Percentiles rank a stretch among this genome's conserved stretches.
These are phyloP conservation scores for Suricata suricatta DNA, from an alignment of 2,113 vertebrate genomes.

Conservation along the genomic window DNA sequence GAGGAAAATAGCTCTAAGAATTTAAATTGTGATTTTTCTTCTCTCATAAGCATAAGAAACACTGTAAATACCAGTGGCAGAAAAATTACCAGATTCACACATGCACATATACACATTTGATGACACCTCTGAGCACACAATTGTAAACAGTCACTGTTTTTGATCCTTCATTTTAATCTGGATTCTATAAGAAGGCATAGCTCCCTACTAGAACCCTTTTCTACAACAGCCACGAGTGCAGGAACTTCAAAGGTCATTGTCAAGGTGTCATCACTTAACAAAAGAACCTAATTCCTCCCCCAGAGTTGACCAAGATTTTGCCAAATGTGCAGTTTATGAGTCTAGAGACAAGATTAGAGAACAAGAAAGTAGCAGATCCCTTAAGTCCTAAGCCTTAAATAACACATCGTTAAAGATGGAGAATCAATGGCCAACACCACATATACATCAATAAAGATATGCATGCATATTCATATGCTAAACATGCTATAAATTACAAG, in stretches of 20 bases:
- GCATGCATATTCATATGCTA: background rate
- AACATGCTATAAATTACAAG: slow-evolving; percentile 3
- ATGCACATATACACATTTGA: background rate
- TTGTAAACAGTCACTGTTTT: background rate
- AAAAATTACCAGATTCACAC: background rate
- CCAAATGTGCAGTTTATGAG: background rate
- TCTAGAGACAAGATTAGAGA: background rate
- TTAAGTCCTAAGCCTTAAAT: background rate
- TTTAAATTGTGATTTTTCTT: slow-evolving; percentile 29
- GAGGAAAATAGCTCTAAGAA: background rate
- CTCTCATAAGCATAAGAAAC: background rate
- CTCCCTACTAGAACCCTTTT: background rate
- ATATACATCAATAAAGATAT: background rate
- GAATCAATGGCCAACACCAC: background rate
- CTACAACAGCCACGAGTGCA: background rate
- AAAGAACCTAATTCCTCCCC: background rate
- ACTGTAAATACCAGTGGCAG: slow-evolving; percentile 41
- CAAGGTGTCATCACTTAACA: background rate
- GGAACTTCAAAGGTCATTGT: background rate
- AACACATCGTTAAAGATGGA: background rate
- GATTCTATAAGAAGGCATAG: background rate
- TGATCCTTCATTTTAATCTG: background rate
- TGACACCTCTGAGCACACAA: slow-evolving; percentile 42
- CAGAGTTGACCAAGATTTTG: background rate
- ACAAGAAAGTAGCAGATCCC: background rate